Conservation (phyloP, 2,797 vertebrate species). For the Leuciscus waleckii region DNA sequence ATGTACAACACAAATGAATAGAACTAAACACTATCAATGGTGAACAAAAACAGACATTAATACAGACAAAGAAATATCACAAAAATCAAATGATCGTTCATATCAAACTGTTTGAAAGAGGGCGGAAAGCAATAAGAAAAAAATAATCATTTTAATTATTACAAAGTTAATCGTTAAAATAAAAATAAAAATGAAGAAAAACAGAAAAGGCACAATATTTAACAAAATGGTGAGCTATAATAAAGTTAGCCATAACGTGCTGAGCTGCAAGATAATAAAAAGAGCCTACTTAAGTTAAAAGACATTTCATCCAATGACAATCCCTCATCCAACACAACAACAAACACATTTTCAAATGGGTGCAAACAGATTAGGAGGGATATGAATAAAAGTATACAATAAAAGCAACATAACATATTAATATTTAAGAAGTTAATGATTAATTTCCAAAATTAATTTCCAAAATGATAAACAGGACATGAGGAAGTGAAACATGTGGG, state of each 20-base stretch:
- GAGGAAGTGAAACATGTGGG: neutral
- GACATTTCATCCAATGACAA: conserved; percentile 30
- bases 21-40: conserved; percentile 27
- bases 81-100: conserved; percentile 32
- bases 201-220: conserved; percentile 4
- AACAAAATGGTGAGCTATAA: conserved; percentile 7
- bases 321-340: conserved; percentile 3
- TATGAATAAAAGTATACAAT: neutral
- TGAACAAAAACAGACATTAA: conserved; percentile 28
- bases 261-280: conserved; percentile 15
- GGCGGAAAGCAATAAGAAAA: neutral
- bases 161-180: neutral
- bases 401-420: neutral
- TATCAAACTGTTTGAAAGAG: neutral
- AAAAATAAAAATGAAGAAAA: neutral
- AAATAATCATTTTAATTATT: neutral
- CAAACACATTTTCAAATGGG: conserved; percentile 28
- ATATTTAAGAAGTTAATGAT: conserved; percentile 25
- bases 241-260: conserved; percentile 23
- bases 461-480: conserved; percentile 5
- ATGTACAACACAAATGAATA: conserved; percentile 23
- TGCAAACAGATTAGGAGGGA: neutral
- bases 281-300: conserved; percentile 28
- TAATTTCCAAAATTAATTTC: neutral
- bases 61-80: conserved; percentile 10